A percentile compares a stretch with the other conserved stretches of the same genome.
Conservation (phyloP, 2,113 vertebrate genomes). For the Microcebus lehilahytsara region DNA sequence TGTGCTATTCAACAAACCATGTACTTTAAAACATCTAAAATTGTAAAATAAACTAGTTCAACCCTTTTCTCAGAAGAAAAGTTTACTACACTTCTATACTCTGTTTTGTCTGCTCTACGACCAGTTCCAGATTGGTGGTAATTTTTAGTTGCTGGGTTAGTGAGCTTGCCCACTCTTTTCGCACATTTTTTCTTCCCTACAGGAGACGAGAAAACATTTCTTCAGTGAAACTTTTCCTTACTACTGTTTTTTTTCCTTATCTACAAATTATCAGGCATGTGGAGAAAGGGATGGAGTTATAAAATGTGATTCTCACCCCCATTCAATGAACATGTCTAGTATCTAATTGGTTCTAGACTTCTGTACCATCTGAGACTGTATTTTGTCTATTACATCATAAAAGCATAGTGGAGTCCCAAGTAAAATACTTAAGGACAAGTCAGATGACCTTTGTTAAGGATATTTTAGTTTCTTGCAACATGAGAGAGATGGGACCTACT, state of each 20-base stretch:
- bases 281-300: background rate
- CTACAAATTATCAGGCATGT: background rate
- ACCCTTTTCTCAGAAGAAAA: background rate
- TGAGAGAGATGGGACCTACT: background rate
- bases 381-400: background rate
- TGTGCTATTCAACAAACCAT: rapidly evolving
- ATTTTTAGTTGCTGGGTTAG: background rate
- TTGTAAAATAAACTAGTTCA: background rate
- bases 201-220: background rate
- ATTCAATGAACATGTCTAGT: background rate
- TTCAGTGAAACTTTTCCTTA: background rate
- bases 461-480: background rate
- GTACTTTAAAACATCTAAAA: background rate
- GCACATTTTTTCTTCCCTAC: background rate
- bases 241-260: background rate
- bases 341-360: background rate
- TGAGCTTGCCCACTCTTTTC: background rate
- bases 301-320: background rate
- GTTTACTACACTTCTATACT: background rate
- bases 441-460: background rate
- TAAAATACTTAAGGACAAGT: background rate
- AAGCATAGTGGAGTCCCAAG: background rate
- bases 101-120: background rate
- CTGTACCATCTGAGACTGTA: background rate
- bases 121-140: too few relatives aligned